Conservation (phyloP, 2,888 invertebrate genomes). For the Eupithecia abbreviata region DNA sequence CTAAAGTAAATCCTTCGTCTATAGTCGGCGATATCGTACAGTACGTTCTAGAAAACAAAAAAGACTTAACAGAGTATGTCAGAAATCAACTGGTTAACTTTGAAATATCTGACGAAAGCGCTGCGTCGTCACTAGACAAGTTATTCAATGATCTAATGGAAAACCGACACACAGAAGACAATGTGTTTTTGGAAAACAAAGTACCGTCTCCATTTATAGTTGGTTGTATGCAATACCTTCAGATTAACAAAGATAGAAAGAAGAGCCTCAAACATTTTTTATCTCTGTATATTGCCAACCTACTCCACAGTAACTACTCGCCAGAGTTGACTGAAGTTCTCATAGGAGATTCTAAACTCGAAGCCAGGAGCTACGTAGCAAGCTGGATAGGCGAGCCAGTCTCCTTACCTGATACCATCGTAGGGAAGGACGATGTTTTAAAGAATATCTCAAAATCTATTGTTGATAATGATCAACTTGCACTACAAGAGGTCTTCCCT, state of each 20-base stretch:
- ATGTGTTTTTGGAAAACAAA: constrained; percentile 70
- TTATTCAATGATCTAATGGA: constrained; percentile 73
- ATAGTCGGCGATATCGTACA: constrained; percentile 69
- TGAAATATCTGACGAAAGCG: constrained; percentile 67
- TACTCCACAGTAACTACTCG: constrained; percentile 85
- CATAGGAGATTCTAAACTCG: constrained; percentile 74
- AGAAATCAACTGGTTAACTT: constrained; percentile 70
- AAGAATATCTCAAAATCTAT: constrained; percentile 73
- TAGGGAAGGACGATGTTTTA: constrained; percentile 61
- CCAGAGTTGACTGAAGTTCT: constrained; percentile 78
- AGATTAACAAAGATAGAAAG: constrained; percentile 64
- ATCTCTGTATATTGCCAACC: constrained; percentile 77
- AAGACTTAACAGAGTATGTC: constrained; percentile 63
- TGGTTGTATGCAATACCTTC: constrained; percentile 71
- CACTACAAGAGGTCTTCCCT: constrained; percentile 63
- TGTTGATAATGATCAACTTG: constrained; percentile 61
- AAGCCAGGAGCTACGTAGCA: constrained; percentile 77
- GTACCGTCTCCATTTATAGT: constrained; percentile 74
- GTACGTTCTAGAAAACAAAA: constrained; percentile 66
- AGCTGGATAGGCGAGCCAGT: constrained; percentile 76
- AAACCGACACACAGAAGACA: constrained; percentile 62
- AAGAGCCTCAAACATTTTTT: constrained; percentile 71
- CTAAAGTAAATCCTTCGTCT: constrained; percentile 62
- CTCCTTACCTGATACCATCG: constrained; percentile 60
- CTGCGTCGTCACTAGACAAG: constrained; percentile 62